phyloP scores from a whole-genome alignment of 2,888 invertebrate species.

The Tetramorium bicarinatum region DNA sequence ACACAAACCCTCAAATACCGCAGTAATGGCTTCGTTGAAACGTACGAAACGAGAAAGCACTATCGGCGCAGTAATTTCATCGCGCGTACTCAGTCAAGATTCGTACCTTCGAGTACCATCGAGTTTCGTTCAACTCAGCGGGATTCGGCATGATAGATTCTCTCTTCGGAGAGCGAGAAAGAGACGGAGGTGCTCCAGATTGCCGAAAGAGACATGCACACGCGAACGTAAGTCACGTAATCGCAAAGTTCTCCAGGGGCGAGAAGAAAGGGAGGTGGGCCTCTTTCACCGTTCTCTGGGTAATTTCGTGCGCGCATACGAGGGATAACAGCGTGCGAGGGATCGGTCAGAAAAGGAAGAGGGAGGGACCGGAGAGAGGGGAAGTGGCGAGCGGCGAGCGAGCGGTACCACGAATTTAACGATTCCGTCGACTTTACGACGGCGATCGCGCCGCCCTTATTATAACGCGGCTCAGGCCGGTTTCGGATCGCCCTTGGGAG shows the following conservation, averaged over 20 bases:
- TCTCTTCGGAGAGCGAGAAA: slow-evolving; percentile 3
- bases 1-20: slow-evolving; percentile 26
- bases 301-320: slow-evolving; percentile 55
- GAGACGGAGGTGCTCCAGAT: slow-evolving; percentile 42
- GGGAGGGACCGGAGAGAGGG: background rate
- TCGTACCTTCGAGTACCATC: slow-evolving; percentile 32
- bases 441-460: slow-evolving; percentile 76
- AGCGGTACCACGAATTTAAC: slow-evolving; percentile 74
- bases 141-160: slow-evolving; percentile 34
- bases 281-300: slow-evolving; percentile 14
- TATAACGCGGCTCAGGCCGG: slow-evolving; percentile 71
- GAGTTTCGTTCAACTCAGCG: slow-evolving; percentile 43
- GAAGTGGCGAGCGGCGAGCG: background rate
- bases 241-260: slow-evolving; percentile 46
- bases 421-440: slow-evolving; percentile 77
- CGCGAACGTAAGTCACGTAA: slow-evolving; percentile 41
- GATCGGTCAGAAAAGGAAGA: slow-evolving; percentile 29
- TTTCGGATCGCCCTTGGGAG: slow-evolving; percentile 78
- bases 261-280: slow-evolving; percentile 43
- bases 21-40: slow-evolving; percentile 35
- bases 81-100: slow-evolving; percentile 40
- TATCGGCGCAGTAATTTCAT: slow-evolving; percentile 42
- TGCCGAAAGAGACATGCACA: slow-evolving; percentile 44
- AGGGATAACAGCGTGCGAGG: slow-evolving; percentile 31
- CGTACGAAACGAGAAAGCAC: slow-evolving; percentile 14